Evolutionary conservation across 2,888 invertebrate genomes (phyloP).

Genomic region (Anarsia innoxiella): DNA sequence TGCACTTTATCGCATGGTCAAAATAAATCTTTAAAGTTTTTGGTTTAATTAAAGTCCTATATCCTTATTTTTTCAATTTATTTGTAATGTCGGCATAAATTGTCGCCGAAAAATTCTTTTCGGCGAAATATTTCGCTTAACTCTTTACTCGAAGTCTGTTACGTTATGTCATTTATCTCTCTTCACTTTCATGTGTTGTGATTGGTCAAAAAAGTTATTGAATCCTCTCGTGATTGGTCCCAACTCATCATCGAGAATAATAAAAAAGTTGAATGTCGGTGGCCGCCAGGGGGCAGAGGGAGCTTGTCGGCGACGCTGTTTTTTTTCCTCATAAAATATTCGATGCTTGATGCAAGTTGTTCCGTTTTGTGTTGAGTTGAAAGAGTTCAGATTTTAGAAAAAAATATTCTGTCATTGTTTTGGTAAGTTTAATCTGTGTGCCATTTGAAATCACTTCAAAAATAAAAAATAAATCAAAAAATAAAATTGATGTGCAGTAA

Average conservation of each 20-base stretch:
- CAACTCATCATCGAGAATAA: slow-evolving; percentile 9
- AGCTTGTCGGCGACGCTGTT: slow-evolving; percentile 55
- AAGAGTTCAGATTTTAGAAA: slow-evolving; percentile 44
- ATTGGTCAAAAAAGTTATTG: slow-evolving; percentile 29
- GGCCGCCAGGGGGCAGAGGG: slow-evolving; percentile 38
- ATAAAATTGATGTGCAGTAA: too few species aligned
- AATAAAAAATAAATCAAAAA: too few species aligned
- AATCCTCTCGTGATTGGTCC: slow-evolving; percentile 28
- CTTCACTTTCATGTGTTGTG: neutral
- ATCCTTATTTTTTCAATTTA: too few species aligned
- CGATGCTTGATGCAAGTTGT: slow-evolving; percentile 57
- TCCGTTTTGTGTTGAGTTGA: slow-evolving; percentile 56
- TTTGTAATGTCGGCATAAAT: slow-evolving; percentile 24
- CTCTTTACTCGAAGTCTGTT: slow-evolving; percentile 43
- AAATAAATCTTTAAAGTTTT: too few species aligned
- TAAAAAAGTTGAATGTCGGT: slow-evolving; percentile 52
- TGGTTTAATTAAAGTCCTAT: too few species aligned
- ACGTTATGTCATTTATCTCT: too few species aligned
- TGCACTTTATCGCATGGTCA: too few species aligned
- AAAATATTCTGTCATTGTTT: slow-evolving; percentile 52
- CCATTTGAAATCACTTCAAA: slow-evolving; percentile 2
- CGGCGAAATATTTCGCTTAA: slow-evolving; percentile 39
- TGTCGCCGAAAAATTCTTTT: slow-evolving; percentile 38
- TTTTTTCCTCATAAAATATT: slow-evolving; percentile 56
- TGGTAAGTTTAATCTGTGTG: slow-evolving; percentile 54